A percentile compares a stretch with the other conserved stretches of the same genome.
phyloP scores from a whole-genome alignment of 2,113 vertebrate species.

The Crotalus horridus region DNA sequence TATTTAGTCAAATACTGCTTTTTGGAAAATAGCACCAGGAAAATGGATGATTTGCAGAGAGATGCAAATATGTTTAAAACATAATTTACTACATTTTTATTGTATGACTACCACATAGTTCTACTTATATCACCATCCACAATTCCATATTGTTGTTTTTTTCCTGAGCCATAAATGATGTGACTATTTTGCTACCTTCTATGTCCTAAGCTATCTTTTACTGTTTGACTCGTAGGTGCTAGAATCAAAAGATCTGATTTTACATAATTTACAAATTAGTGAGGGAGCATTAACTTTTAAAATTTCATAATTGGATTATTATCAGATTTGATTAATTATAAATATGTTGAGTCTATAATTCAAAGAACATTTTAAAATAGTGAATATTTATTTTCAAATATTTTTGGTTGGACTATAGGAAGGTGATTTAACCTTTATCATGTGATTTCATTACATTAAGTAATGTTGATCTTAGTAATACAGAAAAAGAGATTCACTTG shows the following conservation, averaged over 20 bases:
- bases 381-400: neutral
- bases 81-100: neutral
- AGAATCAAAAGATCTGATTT: neutral
- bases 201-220: neutral
- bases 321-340: constrained; percentile 14
- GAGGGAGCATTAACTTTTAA: neutral
- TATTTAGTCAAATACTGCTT: neutral
- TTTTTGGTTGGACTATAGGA: neutral
- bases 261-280: neutral
- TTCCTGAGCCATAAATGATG: neutral
- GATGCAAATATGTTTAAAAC: neutral
- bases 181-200: neutral
- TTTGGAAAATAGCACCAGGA: neutral
- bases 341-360: constrained; percentile 3
- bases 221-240: neutral
- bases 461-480: neutral
- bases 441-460: neutral
- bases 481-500: neutral
- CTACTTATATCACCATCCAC: neutral
- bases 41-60: neutral
- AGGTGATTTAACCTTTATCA: neutral
- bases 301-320: neutral
- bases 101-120: neutral
- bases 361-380: neutral
- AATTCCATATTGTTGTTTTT: neutral